These are phyloP conservation scores for Scolopax mira DNA, from an alignment of 2,113 vertebrate species.

Conservation along the genomic window DNA sequence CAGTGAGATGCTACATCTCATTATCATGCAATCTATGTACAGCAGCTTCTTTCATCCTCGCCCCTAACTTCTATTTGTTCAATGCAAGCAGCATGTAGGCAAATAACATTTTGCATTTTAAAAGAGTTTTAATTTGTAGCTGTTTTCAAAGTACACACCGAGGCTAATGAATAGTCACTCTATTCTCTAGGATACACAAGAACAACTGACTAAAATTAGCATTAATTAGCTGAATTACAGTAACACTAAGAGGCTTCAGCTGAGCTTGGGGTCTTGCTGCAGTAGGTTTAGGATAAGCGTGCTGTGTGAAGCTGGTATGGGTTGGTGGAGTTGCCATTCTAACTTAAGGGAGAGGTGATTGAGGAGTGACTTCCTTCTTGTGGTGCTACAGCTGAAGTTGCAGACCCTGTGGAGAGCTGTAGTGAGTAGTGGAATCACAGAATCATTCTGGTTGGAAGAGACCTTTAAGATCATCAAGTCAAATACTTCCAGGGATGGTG, in stretches of 20 bases:
- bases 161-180: conserved; percentile 49
- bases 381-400: not conserved
- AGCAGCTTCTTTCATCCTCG: not conserved
- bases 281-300: not conserved
- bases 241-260: not conserved
- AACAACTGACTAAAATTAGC: conserved; percentile 43
- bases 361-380: not conserved
- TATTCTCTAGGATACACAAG: conserved; percentile 3
- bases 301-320: not conserved
- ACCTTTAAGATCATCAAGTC: not conserved
- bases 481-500: not conserved
- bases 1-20: not conserved
- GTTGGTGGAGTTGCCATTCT: not conserved
- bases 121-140: conserved; percentile 60
- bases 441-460: not conserved
- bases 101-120: conserved; percentile 63
- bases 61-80: conserved; percentile 35
- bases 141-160: conserved; percentile 45
- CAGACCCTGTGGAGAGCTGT: not conserved
- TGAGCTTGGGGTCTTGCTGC: not conserved
- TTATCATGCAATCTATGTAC: not conserved
- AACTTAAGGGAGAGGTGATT: not conserved
- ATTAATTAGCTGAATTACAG: conserved; percentile 32
- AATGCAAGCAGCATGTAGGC: conserved; percentile 30
- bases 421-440: not conserved